Evolutionary conservation across 1,140 invertebrate species (phyloP).

Genomic region (Danaus melanippus): DNA sequence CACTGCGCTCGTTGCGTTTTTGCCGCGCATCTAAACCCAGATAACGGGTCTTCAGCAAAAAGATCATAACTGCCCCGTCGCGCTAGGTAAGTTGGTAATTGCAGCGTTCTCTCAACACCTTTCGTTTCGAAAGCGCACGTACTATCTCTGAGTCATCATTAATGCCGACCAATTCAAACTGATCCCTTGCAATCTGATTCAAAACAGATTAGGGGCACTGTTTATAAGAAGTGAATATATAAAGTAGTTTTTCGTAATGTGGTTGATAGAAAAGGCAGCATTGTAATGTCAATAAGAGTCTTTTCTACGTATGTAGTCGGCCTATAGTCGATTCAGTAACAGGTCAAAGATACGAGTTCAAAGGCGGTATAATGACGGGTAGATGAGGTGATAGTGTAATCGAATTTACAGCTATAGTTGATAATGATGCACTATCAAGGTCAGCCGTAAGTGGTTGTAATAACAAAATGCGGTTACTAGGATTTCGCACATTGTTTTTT

Average conservation of each 20-base stretch:
- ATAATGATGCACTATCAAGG: constrained; percentile 57
- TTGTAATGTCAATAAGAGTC: too few species aligned
- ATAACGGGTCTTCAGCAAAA: constrained; percentile 66
- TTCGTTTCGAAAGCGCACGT: constrained; percentile 66
- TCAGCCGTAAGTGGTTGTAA: constrained; percentile 41
- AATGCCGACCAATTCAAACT: constrained; percentile 29
- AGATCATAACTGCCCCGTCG: constrained; percentile 61
- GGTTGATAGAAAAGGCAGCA: too few species aligned
- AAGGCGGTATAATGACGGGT: too few species aligned
- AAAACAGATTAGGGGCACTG: not conserved
- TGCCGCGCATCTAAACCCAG: constrained; percentile 56
- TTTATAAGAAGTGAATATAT: too few species aligned
- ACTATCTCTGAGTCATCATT: constrained; percentile 55
- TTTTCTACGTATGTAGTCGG: too few species aligned
- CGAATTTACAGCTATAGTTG: constrained; percentile 38
- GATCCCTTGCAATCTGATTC: constrained; percentile 21
- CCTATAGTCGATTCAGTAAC: too few species aligned
- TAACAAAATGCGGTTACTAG: constrained; percentile 39
- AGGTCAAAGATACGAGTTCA: too few species aligned
- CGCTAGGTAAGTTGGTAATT: constrained; percentile 47
- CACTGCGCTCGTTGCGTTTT: constrained; percentile 55
- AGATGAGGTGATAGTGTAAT: constrained; percentile 19
- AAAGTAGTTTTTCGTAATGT: too few species aligned
- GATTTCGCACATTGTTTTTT: constrained; percentile 22
- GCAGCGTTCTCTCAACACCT: constrained; percentile 59